phyloP scores from a whole-genome alignment of 92 coral and sea anemone genomes.

The Umimayanthus kanabou region DNA sequence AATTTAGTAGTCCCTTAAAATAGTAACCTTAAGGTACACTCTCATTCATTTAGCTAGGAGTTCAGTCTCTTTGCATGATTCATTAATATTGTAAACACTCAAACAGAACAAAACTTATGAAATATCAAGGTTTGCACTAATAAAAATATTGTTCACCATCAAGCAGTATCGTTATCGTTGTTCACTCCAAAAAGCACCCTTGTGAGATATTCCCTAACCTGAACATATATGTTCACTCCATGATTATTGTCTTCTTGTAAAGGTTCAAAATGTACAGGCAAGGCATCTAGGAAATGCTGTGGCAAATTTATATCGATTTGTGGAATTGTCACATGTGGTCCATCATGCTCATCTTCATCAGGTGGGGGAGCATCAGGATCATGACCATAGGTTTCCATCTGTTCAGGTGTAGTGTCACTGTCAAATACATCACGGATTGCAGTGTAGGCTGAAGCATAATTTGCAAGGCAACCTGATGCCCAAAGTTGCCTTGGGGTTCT shows the following conservation, averaged over 20 bases:
- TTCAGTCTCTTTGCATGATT: no score
- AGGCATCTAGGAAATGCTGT: neutral
- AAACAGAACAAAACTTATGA: no score
- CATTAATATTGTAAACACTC: no score
- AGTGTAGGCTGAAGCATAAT: slow-evolving; percentile 19
- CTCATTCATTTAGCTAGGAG: no score
- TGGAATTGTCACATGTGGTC: slow-evolving; percentile 33
- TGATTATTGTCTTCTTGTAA: slow-evolving; percentile 37
- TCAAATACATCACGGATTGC: slow-evolving; percentile 35
- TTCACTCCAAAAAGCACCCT: neutral
- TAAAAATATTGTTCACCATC: no score
- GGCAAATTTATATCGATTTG: neutral
- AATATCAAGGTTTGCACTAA: no score
- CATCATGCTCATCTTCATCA: slow-evolving; percentile 33
- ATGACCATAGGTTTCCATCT: slow-evolving; percentile 33
- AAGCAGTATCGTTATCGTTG: neutral
- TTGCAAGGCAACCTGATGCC: slow-evolving; percentile 48
- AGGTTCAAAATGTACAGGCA: slow-evolving; percentile 18
- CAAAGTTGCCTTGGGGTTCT: slow-evolving; percentile 55
- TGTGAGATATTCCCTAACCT: slow-evolving; percentile 31
- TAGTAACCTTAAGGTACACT: no score
- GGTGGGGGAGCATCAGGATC: slow-evolving; percentile 47
- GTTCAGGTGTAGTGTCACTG: neutral
- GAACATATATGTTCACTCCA: slow-evolving; percentile 26
- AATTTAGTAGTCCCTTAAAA: no score